Evolutionary conservation across 2,888 invertebrate species (phyloP), one percentile per base, ranked within the genome.

Genomic region (Chaetoderma sp.): DNA sequence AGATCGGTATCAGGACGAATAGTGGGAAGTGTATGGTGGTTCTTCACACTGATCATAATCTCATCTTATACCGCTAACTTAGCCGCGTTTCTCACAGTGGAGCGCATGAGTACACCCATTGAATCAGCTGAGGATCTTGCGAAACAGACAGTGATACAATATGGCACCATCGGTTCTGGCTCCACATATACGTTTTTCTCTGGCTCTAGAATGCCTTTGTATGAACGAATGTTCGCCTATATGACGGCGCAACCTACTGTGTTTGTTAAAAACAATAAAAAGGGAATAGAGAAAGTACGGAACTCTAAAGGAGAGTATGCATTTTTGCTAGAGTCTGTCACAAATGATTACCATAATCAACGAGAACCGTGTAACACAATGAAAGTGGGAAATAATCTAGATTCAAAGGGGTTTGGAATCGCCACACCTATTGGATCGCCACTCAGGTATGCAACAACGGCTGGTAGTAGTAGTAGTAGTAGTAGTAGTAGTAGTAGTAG

Each of bases 21-120:
- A 79, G 98, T 98, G 0, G 97, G 97, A 33, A 94, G 96, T 56
- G 97, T 98, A 1, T 99, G 98, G 98, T 99, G 98, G 98, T 98
- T 98, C 88, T 99, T 99, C 88, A 98, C 98, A 0, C 90, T 99
- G 73, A 98, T 99, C 82, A 90, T 99, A 62, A 96, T 98, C 71
- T 98, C 97, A 62, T 98, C 98, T 25, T 99, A 99, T 87, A 99
- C 99, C 47, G 99, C 99, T 67, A 99, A 99, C 88, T 90, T 99
- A 67, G 87, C 87, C 16, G 98, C 98, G 4, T 98, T 98, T 87
- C 90, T 99, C 64, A 99, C 98, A 4, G 94, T 98, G 60, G 98
- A 98, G 87, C 90, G 97, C 74, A 97, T 98, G 92, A 92, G 95
- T 6, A 94, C 96, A 13, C 97, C 98, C 16, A 94, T 96, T 79